A percentile compares a stretch with the other conserved stretches of the same genome.
Conservation (phyloP, 2,797 vertebrate species). For the Enteromius radiatus region DNA sequence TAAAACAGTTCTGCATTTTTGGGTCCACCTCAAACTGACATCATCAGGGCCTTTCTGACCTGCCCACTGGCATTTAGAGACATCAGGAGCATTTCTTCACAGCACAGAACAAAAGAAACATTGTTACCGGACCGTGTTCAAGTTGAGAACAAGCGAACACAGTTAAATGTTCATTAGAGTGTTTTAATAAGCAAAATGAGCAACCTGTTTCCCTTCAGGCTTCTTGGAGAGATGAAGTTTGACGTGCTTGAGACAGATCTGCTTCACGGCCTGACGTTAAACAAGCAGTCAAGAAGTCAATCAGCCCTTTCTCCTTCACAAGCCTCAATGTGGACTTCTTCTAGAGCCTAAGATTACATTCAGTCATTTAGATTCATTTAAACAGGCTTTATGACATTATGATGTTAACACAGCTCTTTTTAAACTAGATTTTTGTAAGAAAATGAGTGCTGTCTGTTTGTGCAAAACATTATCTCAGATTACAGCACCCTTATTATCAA, state of each 20-base stretch:
- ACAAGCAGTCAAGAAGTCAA: constrained; percentile 40
- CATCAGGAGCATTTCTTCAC: background rate
- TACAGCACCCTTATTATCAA: background rate
- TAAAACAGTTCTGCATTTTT: constrained; percentile 11
- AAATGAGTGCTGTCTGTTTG: background rate
- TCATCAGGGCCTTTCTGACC: constrained; percentile 17
- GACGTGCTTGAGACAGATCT: constrained; percentile 51
- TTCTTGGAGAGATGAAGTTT: constrained; percentile 40
- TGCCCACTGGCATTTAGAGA: background rate
- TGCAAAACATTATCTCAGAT: background rate
- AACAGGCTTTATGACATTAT: background rate
- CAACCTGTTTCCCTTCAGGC: constrained; percentile 48
- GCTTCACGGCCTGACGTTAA: constrained; percentile 26
- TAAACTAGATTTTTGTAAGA: background rate
- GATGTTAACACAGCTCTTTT: background rate
- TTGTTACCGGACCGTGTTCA: constrained; percentile 8
- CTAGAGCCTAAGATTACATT: constrained; percentile 1
- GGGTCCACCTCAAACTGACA: constrained; percentile 4
- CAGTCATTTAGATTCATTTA: background rate
- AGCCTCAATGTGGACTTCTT: constrained; percentile 3
- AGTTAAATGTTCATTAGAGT: constrained; percentile 27
- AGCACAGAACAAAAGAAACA: background rate
- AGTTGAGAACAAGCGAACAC: constrained; percentile 8
- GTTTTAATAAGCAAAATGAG: constrained; percentile 23
- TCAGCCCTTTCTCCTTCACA: constrained; percentile 17